A percentile compares a stretch with the other conserved stretches of the same genome.
Conservation (phyloP, 1,140 invertebrate species). For the Macrobrachium rosenbergii region DNA sequence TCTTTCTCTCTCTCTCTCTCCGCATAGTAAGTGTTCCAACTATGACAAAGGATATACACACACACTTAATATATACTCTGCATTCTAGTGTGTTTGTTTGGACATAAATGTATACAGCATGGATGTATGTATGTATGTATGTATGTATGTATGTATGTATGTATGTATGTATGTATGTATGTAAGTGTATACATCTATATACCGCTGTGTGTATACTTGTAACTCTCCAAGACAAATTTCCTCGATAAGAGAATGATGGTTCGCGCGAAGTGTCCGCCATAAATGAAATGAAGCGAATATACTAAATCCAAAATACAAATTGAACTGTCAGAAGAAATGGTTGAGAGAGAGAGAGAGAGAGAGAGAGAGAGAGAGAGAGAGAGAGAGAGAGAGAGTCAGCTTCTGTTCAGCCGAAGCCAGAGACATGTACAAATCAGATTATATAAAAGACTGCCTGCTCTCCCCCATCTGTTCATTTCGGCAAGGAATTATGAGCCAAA, state of each 20-base stretch:
- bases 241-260: too few relatives aligned
- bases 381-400: slow-evolving; percentile 26
- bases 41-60: too few relatives aligned
- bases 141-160: slow-evolving; percentile 6
- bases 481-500: too few relatives aligned
- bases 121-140: not conserved
- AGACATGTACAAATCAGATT: too few relatives aligned
- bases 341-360: slow-evolving; percentile 34
- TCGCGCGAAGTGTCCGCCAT: too few relatives aligned
- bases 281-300: too few relatives aligned
- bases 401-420: too few relatives aligned
- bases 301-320: too few relatives aligned
- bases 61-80: not conserved
- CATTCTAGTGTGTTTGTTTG: not conserved
- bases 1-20: too few relatives aligned
- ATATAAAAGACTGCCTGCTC: too few relatives aligned
- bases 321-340: not conserved
- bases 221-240: not conserved
- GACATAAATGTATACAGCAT: not conserved
- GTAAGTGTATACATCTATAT: not conserved
- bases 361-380: slow-evolving; percentile 37
- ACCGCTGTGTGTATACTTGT: not conserved
- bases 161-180: slow-evolving; percentile 15
- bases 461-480: too few relatives aligned
- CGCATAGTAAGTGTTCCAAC: too few relatives aligned